Base-by-base conservation (phyloP, 2,888 invertebrate genomes). In the Plebejus anna region DNA sequence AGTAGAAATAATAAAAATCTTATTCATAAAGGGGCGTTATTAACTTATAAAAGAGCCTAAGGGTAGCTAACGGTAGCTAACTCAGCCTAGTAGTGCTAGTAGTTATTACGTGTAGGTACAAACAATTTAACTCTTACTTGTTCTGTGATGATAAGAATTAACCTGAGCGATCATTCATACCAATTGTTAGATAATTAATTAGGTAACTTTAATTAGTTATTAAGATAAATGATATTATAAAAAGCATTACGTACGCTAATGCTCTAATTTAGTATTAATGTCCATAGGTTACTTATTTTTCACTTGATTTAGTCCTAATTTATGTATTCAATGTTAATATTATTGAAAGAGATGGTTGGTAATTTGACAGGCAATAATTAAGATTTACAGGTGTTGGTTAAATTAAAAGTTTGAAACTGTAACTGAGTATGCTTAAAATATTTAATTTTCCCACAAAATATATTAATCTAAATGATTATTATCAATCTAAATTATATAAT, bases 61-160 rank as follows among this genome's bases (percentile, higher is more conserved):
- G n/a, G 13, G 55, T 16, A 59, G 57, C 16, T n/a, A n/a, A 22
- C 2, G n/a, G 59, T 7, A 59, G n/a, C 6, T 59, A 22, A 59
- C 13, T 13, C 2, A 13, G 3, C 51, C 11, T 51, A 4, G 13
- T 13, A 51, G 3, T 22, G 22, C 22, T 22, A 22, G 0, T 22
- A 22, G 22, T 22, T 22, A 22, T 22, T 3, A 59, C 6, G 3
- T 59, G 5, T 59, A 2, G 2, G 32, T 2, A 32, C n/a, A 22
- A 61, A 61, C 28, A 61, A 61, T 28, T 57, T 61, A 61, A 28
- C 22, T 61, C 9, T 28, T 28, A 9, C 57, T n/a, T n/a, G 9
- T 61, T 61, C 59, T 61, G 59, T 61, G 59, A 61, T 61, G 61
- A 61, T 55, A 16, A 55, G 16, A 51, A 28, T 61, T 22, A 61